These are phyloP conservation scores for Phyllopteryx taeniolatus DNA, from an alignment of 2,113 vertebrate genomes.

Conservation along the genomic window DNA sequence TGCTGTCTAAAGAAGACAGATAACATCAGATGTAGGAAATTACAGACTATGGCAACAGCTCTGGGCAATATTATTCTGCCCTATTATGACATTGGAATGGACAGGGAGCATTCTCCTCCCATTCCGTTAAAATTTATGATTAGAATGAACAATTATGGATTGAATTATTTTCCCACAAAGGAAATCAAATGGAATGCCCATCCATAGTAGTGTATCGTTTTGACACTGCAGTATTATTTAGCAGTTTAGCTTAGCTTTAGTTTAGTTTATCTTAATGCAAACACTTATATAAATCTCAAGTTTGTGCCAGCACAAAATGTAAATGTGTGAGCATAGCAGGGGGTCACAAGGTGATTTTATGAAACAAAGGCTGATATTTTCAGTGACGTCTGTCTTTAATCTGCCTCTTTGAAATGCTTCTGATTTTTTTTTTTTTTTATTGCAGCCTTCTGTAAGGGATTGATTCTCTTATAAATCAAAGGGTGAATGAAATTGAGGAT, in stretches of 20 bases:
- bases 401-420: slow-evolving; percentile 43
- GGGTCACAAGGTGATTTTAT: slow-evolving; percentile 43
- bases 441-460: slow-evolving; percentile 46
- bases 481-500: slow-evolving; percentile 56
- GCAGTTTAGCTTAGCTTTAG: neutral
- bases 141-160: no score
- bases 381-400: slow-evolving; percentile 37
- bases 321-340: slow-evolving; percentile 12
- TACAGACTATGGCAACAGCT: no score
- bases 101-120: no score
- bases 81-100: no score
- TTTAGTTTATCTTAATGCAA: neutral
- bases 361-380: slow-evolving; percentile 28
- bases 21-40: no score
- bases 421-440: slow-evolving; percentile 38
- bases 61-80: no score
- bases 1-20: no score
- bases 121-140: no score
- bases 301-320: slow-evolving; percentile 22
- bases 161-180: no score
- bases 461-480: slow-evolving; percentile 54
- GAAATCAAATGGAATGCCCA: no score
- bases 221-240: no score
- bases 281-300: neutral
- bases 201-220: no score